Percentiles rank a stretch among this genome's conserved stretches.
phyloP scores from a whole-genome alignment of 2,113 vertebrate genomes.

The Odobenus rosmarus region DNA sequence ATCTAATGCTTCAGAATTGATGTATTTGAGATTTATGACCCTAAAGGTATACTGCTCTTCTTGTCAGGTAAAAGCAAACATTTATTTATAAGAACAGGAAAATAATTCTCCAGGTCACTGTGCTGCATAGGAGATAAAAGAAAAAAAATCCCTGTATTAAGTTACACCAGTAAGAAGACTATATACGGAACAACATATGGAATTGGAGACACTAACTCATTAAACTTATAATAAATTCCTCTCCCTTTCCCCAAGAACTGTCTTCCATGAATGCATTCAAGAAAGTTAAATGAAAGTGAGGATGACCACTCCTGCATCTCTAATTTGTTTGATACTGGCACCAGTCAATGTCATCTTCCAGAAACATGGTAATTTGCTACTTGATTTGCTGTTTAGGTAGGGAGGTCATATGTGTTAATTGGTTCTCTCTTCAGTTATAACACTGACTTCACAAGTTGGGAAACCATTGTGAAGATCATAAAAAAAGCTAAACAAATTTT shows the following conservation, averaged over 20 bases:
- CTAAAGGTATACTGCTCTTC: background rate
- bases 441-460: background rate
- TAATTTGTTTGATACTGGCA: background rate
- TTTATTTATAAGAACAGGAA: background rate
- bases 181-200: background rate
- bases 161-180: background rate
- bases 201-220: background rate
- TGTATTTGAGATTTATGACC: background rate
- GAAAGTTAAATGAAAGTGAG: conserved; percentile 1
- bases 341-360: background rate
- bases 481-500: background rate
- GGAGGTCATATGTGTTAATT: background rate
- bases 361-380: background rate
- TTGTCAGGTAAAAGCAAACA: background rate
- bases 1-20: background rate
- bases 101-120: background rate
- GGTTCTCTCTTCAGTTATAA: background rate
- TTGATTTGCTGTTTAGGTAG: background rate
- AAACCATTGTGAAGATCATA: background rate
- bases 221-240: background rate
- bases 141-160: background rate
- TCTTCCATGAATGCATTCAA: background rate
- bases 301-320: background rate
- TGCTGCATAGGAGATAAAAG: background rate
- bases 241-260: background rate